A percentile compares a stretch with the other conserved stretches of the same genome.
phyloP scores from a whole-genome alignment of 1,140 invertebrate species.

The Gryllus bimaculatus region DNA sequence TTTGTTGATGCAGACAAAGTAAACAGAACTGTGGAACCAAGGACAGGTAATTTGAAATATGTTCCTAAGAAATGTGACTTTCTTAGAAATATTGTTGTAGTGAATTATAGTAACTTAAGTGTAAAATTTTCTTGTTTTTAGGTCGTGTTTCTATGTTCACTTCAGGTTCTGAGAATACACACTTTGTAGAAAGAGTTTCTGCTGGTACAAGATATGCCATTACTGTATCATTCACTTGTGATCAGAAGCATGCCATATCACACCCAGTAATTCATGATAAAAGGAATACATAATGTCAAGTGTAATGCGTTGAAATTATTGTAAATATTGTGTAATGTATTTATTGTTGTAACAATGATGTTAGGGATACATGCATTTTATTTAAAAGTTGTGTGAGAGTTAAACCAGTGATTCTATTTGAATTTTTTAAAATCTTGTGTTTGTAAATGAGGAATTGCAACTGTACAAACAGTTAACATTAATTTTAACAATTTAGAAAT shows the following conservation, averaged over 20 bases:
- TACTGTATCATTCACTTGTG: conserved; percentile 79
- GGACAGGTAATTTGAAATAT: conserved; percentile 42
- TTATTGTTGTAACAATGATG: too few relatives aligned
- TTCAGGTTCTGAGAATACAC: conserved; percentile 74
- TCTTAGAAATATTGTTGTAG: not conserved
- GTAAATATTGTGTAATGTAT: too few relatives aligned
- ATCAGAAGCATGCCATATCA: conserved; percentile 48
- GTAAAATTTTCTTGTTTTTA: conserved; percentile 26
- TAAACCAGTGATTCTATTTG: too few relatives aligned
- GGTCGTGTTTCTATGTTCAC: conserved; percentile 73
- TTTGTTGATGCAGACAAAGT: conserved; percentile 58
- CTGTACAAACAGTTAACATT: too few relatives aligned
- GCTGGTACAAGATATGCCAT: conserved; percentile 66
- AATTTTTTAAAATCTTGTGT: too few relatives aligned
- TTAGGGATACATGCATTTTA: too few relatives aligned
- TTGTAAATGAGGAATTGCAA: too few relatives aligned
- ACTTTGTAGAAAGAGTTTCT: conserved; percentile 70
- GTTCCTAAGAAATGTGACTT: not conserved
- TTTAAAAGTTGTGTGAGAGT: too few relatives aligned
- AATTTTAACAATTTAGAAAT: too few relatives aligned
- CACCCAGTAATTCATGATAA: conserved; percentile 37
- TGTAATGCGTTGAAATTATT: too few relatives aligned
- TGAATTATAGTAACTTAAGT: not conserved
- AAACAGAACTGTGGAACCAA: conserved; percentile 64
- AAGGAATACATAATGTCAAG: too few relatives aligned